Conservation (phyloP, 1,140 invertebrate species). For the Charaxes varanes region DNA sequence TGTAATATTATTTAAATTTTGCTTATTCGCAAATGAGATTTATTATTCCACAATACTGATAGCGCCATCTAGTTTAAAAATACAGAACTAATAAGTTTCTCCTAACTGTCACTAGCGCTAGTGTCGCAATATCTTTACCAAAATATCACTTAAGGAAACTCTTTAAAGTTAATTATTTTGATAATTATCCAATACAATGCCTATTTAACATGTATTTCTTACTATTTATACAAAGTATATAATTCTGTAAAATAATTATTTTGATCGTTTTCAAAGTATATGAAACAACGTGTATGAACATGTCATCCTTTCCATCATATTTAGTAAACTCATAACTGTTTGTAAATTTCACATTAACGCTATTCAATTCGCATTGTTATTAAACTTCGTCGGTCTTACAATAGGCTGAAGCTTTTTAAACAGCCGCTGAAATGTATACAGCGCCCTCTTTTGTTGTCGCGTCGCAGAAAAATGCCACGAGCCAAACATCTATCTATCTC, state of each 20-base stretch:
- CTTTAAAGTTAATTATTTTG: too few species aligned
- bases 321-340: slow-evolving; percentile 20
- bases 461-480: slow-evolving; percentile 51
- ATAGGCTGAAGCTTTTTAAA: slow-evolving; percentile 22
- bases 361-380: slow-evolving; percentile 27
- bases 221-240: too few species aligned
- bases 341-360: slow-evolving; percentile 20
- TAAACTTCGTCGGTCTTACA: slow-evolving; percentile 18
- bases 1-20: too few species aligned
- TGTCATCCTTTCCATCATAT: slow-evolving; percentile 3
- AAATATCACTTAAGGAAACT: too few species aligned
- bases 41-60: slow-evolving; percentile 2
- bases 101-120: slow-evolving; percentile 22
- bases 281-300: background rate
- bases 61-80: slow-evolving; percentile 28
- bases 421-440: slow-evolving; percentile 29
- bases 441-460: slow-evolving; percentile 45
- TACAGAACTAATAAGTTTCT: slow-evolving; percentile 26
- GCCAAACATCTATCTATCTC: slow-evolving; percentile 45
- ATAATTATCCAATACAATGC: too few species aligned
- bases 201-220: too few species aligned
- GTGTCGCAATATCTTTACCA: background rate
- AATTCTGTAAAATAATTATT: too few species aligned
- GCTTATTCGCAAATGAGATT: too few species aligned
- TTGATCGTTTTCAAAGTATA: background rate